Conservation (phyloP, 2,888 invertebrate species). For the Meteorus colon region DNA sequence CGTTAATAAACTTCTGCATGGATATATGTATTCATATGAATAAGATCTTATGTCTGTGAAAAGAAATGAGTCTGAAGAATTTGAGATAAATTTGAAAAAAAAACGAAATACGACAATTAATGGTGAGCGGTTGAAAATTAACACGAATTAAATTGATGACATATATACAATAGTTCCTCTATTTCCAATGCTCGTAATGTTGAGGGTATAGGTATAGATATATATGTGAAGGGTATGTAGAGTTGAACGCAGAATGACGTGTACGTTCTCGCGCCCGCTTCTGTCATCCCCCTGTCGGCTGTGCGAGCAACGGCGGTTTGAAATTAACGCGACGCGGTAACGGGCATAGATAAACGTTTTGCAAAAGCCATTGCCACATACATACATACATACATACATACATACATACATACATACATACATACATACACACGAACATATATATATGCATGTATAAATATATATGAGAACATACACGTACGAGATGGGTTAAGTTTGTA, state of each 20-base stretch:
- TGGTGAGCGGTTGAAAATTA: conserved; percentile 40
- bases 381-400: background rate
- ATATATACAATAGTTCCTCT: conserved; percentile 1
- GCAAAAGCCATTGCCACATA: conserved; percentile 11
- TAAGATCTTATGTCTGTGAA: too few relatives aligned
- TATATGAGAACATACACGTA: background rate
- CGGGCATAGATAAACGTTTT: conserved; percentile 24
- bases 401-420: background rate
- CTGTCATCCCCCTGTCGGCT: conserved; percentile 26
- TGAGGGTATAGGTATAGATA: conserved; percentile 27
- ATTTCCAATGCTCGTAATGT: too few relatives aligned
- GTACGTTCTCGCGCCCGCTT: background rate
- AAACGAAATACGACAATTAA: conserved; percentile 10
- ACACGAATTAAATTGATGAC: conserved; percentile 36
- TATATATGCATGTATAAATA: background rate
- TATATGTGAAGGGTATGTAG: conserved; percentile 2
- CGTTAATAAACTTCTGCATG: too few relatives aligned
- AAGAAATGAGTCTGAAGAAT: background rate
- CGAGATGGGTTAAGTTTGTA: conserved; percentile 12
- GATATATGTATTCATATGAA: too few relatives aligned
- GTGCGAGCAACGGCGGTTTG: conserved; percentile 25
- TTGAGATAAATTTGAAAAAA: conserved; percentile 6
- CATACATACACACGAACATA: background rate
- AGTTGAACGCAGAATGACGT: conserved; percentile 14
- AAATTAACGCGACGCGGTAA: conserved; percentile 34